Base-by-base conservation (phyloP, 2,113 vertebrate genomes). In the Pontoporia blainvillei region DNA sequence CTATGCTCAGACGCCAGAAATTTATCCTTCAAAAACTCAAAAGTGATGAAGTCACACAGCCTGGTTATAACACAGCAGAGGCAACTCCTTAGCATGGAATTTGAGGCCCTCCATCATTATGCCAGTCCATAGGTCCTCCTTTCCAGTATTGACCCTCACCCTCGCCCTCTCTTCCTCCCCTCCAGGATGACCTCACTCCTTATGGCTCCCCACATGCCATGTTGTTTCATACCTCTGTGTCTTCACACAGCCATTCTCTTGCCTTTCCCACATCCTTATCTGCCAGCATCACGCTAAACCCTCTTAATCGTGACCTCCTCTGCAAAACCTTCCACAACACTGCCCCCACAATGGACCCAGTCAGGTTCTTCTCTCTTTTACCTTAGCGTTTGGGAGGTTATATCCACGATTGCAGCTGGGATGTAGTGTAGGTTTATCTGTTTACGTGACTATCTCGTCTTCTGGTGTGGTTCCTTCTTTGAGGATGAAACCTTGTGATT, bases 201-300 rank as follows among this genome's bases (percentile, higher is more conserved):
- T 39, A 0, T 3, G 39, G 66, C 25, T 88, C 78, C n/a, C 17
- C 27, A 0, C 4, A 7, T 0, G 2, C 36, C n/a, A 5, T 21
- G 86, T 15, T n/a, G 41, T 34, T 44, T 20, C 36, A 36, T 5
- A 20, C 25, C 8, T 64, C 52, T 5, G 0, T 46, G 27, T 75
- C 85, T 59, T 64, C 21, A 34, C 20, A 41, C 20, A 3, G 49
- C 18, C 14, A 29, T 82, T 82, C 34, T 39, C 41, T 54, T 71
- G 29, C 57, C 52, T 88, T 85, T 52, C 36, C n/a, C 71, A 75
- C n/a, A 27, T 66, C 39, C 39, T 61, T 8, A 34, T 49, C 78
- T 91, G 49, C 44, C 75, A 57, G 34, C 57, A 52, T 57, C 61
- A 25, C 61, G 64, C 29, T 2, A 91, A 90, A 66, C 18, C 64